phyloP scores from a whole-genome alignment of 1,140 invertebrate species.

The Zaprionus camerounensis region DNA sequence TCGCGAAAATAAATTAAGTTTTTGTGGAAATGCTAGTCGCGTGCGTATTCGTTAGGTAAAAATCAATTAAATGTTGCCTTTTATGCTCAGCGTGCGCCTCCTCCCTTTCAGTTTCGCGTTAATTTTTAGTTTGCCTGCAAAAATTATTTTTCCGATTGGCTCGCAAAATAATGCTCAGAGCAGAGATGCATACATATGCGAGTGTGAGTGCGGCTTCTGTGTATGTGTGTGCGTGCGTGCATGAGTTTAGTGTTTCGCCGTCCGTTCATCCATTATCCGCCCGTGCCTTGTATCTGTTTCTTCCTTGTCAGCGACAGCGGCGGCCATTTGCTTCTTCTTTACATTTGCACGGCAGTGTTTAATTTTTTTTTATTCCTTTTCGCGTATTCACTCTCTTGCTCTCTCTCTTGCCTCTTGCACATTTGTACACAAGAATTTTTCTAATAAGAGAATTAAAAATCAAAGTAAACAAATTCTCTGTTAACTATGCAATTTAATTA shows the following conservation, averaged over 20 bases:
- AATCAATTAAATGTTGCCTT: conserved; percentile 44
- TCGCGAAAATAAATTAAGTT: conserved; percentile 46
- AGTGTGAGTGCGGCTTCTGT: background rate
- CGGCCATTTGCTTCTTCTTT: conserved; percentile 76
- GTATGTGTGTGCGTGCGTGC: conserved; percentile 6
- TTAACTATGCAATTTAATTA: conserved; percentile 42
- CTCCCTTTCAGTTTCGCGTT: conserved; percentile 4
- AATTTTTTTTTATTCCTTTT: conserved; percentile 33
- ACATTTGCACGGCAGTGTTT: conserved; percentile 55
- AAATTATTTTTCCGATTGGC: conserved; percentile 50
- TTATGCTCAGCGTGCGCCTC: conserved; percentile 6
- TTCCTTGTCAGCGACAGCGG: conserved; percentile 76
- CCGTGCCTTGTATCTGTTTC: conserved; percentile 72
- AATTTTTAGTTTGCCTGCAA: conserved; percentile 22
- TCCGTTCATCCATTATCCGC: conserved; percentile 63
- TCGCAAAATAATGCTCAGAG: conserved; percentile 31
- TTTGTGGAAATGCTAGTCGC: conserved; percentile 37
- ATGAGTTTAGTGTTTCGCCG: conserved; percentile 8
- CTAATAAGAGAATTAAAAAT: conserved; percentile 59
- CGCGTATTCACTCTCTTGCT: conserved; percentile 22
- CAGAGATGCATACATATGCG: background rate
- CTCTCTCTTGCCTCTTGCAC: conserved; percentile 47
- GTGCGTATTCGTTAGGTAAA: conserved; percentile 32
- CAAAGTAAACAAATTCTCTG: conserved; percentile 34
- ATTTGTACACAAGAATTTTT: conserved; percentile 74